Base-by-base conservation (phyloP, 1,140 invertebrate species). In the Leptopilina boulardi region DNA sequence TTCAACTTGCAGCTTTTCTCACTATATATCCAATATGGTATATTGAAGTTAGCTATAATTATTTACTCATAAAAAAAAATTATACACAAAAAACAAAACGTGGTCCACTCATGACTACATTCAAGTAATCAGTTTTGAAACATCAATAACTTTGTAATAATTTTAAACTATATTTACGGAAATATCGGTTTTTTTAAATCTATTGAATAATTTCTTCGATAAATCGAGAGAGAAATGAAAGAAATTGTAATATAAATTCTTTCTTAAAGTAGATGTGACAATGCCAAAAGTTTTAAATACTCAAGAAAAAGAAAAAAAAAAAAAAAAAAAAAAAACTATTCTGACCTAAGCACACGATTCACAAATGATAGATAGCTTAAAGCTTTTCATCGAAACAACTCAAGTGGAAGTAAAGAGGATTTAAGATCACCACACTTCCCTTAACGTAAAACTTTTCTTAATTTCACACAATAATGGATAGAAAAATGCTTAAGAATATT, bases 381-480 rank as follows among this genome's bases (percentile, higher is more conserved):
- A 85, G 83, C 87, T 88, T 91, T 91, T 90, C 89, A 89, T 70
- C 74, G 75, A 34, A 77, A 81, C 77, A 83, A 81, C 84, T 90
- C 88, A 88, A 83, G 88, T 87, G 87, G 87, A 90, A 91, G 85
- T 88, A 89, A 90, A 87, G 82, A 81, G 86, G 88, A 90, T 90
- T 90, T 89, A 91, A 90, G 89, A 88, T 89, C 86, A 84, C 80
- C 81, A 79, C 80, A 66, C 80, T 78, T 77, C 75, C 76, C 77
- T 59, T 76, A 59, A 71, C 74, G 79, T 78, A 82, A 83, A 86
- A 84, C 77, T 84, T 85, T 83, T 84, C 80, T 76, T 84, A 84
- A 83, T 84, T 85, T 82, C 77, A 81, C 80, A 80, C 83, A 86
- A 86, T 86, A 84, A 86, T 84, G 81, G 81, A 86, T 86, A 42